phyloP scores from a whole-genome alignment of 2,888 invertebrate genomes.

The Troides oblongomaculatus region DNA sequence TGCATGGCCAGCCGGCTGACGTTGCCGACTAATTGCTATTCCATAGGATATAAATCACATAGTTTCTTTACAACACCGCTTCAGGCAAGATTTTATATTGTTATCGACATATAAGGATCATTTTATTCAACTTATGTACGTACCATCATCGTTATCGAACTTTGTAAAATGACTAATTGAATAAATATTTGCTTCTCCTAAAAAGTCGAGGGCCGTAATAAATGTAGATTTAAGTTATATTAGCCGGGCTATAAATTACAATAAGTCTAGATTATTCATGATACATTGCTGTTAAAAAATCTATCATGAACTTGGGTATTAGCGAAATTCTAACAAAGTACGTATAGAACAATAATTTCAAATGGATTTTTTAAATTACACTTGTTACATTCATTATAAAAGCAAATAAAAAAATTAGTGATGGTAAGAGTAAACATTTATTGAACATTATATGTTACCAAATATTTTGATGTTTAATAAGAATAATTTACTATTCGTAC shows the following conservation, averaged over 20 bases:
- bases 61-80: constrained; percentile 36
- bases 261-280: constrained; percentile 20
- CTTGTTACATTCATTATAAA: no score
- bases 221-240: constrained; percentile 24
- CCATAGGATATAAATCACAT: constrained; percentile 65
- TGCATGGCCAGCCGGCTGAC: constrained; percentile 54
- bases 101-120: constrained; percentile 25
- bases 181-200: constrained; percentile 8
- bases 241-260: constrained; percentile 25
- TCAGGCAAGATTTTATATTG: constrained; percentile 33
- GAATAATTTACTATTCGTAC: not conserved
- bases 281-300: not conserved
- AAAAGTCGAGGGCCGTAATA: constrained; percentile 26
- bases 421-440: no score
- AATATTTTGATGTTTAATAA: no score
- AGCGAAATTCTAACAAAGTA: not conserved
- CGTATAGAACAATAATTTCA: no score
- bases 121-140: constrained; percentile 4
- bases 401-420: no score
- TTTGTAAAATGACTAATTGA: constrained; percentile 18
- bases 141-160: constrained; percentile 5
- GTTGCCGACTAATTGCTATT: constrained; percentile 64
- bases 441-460: no score
- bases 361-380: no score
- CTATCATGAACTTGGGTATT: not conserved